These are phyloP conservation scores for Anabas testudineus DNA, from an alignment of 2,797 vertebrate genomes.

Conservation along the genomic window DNA sequence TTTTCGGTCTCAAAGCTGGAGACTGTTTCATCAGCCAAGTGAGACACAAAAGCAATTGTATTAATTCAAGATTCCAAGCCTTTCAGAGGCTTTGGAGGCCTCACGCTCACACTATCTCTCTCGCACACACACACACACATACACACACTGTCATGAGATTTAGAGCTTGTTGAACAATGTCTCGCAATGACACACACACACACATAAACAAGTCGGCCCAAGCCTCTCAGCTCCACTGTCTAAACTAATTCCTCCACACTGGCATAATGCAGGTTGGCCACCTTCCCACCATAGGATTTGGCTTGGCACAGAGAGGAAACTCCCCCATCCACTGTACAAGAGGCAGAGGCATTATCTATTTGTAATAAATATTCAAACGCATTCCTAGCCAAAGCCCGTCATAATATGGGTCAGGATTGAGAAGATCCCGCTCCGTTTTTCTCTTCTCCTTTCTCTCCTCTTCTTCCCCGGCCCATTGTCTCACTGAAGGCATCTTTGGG, in stretches of 20 bases:
- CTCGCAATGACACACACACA: conserved; percentile 41
- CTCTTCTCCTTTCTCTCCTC: conserved; percentile 61
- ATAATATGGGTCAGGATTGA: conserved; percentile 85
- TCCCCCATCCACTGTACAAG: conserved; percentile 78
- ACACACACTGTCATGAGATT: conserved; percentile 63
- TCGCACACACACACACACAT: conserved; percentile 28
- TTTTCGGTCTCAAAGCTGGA: conserved; percentile 68
- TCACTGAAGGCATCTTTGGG: conserved; percentile 81
- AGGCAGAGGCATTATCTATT: conserved; percentile 81
- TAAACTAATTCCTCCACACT: conserved; percentile 84
- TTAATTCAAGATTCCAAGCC: conserved; percentile 77
- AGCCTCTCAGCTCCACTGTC: conserved; percentile 83
- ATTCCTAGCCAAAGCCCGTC: conserved; percentile 75
- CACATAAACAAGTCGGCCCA: conserved; percentile 70
- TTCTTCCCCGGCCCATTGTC: conserved; percentile 76
- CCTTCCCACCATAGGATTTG: conserved; percentile 86
- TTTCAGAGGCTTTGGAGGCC: conserved; percentile 68
- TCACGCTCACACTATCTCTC: conserved; percentile 34
- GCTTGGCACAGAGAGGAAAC: conserved; percentile 73
- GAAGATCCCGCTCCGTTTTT: conserved; percentile 70
- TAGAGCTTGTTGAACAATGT: conserved; percentile 77
- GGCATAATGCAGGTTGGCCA: conserved; percentile 85
- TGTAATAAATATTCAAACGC: conserved; percentile 85
- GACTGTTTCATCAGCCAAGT: conserved; percentile 79
- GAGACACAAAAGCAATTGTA: conserved; percentile 83